phyloP scores from a whole-genome alignment of 2,797 vertebrate genomes.

The Ceryle rudis region DNA sequence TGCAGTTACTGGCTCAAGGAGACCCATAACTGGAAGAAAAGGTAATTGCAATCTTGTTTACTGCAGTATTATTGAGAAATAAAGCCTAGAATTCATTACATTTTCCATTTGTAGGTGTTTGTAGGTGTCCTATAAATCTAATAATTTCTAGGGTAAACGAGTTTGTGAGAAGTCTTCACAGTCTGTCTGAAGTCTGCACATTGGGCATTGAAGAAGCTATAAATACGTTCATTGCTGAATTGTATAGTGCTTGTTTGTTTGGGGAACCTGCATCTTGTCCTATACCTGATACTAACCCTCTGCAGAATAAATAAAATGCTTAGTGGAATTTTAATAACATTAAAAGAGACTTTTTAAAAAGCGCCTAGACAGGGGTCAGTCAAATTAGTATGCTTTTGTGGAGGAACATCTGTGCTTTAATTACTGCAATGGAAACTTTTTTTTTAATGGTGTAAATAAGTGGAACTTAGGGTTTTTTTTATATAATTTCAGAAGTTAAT shows the following conservation, averaged over 20 bases:
- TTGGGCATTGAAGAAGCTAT: neutral
- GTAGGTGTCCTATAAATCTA: constrained; percentile 55
- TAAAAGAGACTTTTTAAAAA: neutral
- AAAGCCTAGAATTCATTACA: constrained; percentile 46
- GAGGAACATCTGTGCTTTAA: neutral
- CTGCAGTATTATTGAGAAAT: constrained; percentile 20
- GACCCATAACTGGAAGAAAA: constrained; percentile 9
- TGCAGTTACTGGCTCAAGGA: neutral
- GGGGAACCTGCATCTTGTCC: neutral
- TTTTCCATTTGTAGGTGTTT: constrained; percentile 58
- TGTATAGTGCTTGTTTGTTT: neutral
- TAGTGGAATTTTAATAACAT: neutral
- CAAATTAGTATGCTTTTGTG: neutral
- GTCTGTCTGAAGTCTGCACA: neutral
- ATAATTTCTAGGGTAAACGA: neutral
- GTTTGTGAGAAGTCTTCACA: neutral
- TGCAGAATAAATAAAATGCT: neutral
- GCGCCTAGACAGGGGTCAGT: neutral
- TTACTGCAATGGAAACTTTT: neutral
- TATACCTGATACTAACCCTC: neutral
- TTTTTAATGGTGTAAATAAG: neutral
- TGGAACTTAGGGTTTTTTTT: neutral
- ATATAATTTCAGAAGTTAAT: neutral
- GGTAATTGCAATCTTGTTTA: constrained; percentile 34
- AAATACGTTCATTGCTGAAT: neutral